Conservation (phyloP, 2,113 vertebrate species). For the Ophiodon elongatus region DNA sequence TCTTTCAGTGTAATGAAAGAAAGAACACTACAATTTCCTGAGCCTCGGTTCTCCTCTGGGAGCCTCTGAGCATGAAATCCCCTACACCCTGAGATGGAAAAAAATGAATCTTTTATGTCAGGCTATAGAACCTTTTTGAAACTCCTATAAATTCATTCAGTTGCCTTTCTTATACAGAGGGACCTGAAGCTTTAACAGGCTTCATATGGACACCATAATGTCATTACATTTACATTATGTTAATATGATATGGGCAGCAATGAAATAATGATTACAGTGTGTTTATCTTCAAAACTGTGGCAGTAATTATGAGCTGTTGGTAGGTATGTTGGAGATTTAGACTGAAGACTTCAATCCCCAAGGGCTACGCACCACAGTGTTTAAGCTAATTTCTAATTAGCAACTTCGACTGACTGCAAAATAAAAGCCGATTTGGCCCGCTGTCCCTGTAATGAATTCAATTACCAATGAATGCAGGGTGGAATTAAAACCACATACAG, state of each 20-base stretch:
- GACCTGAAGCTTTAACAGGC: not conserved
- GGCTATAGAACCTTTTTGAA: conserved; percentile 31
- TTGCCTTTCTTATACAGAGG: not conserved
- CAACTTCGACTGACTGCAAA: conserved; percentile 66
- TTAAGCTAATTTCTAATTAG: conserved; percentile 78
- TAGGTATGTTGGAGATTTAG: conserved; percentile 53
- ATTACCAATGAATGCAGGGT: conserved; percentile 69
- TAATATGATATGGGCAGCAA: not conserved
- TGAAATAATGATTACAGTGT: not conserved
- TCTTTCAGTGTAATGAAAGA: conserved; percentile 29
- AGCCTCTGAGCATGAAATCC: conserved; percentile 50
- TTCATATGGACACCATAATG: not conserved
- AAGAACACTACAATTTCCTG: conserved; percentile 49
- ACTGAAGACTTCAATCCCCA: conserved; percentile 20
- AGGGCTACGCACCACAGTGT: conserved; percentile 53
- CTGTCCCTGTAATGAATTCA: conserved; percentile 77
- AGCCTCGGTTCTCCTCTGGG: conserved; percentile 18
- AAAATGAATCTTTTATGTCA: conserved; percentile 57
- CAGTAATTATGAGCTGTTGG: conserved; percentile 61
- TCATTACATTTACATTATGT: conserved; percentile 3
- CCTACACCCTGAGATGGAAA: conserved; percentile 32
- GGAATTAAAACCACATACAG: conserved; percentile 73
- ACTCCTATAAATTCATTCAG: conserved; percentile 15
- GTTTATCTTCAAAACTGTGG: conserved; percentile 28
- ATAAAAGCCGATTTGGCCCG: conserved; percentile 70